These are phyloP conservation scores for Chiridota heheva DNA, from an alignment of 35 echinoderm and acorn worm species.

Conservation along the genomic window DNA sequence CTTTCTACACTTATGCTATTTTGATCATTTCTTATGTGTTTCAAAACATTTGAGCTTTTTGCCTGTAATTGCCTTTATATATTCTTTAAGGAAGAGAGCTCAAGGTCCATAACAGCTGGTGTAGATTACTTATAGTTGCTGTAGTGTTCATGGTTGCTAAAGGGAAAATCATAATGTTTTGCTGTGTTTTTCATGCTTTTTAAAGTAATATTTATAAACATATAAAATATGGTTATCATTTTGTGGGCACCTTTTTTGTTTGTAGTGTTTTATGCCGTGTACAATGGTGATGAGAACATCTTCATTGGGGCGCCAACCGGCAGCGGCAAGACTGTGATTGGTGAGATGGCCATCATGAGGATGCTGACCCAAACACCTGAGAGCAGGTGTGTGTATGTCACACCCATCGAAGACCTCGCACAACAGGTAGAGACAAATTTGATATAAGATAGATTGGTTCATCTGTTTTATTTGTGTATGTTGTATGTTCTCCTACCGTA, in stretches of 20 bases:
- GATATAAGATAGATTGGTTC: background rate
- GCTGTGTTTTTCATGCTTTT: background rate
- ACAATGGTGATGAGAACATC: conserved; percentile 97
- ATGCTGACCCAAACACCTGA: conserved; percentile 82
- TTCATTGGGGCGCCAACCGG: conserved; percentile 98
- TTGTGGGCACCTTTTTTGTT: no score
- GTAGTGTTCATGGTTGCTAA: no score
- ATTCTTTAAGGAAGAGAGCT: no score
- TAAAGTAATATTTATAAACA: background rate
- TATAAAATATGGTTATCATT: no score
- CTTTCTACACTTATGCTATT: no score
- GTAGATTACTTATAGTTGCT: no score
- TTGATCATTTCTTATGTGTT: no score
- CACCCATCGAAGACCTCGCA: conserved; percentile 86
- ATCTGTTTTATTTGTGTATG: background rate
- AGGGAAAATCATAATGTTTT: background rate
- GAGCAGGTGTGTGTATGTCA: conserved; percentile 93
- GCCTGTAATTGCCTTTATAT: no score
- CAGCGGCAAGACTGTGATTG: conserved; percentile 95
- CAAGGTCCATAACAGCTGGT: no score
- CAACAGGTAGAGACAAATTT: conserved; percentile 66
- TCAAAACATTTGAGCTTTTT: no score
- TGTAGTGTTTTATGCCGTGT: conserved; percentile 95
- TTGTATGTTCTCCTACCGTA: background rate
- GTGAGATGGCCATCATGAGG: conserved; percentile 84